Percentiles rank a stretch among this genome's conserved stretches.
Evolutionary conservation across 2,113 vertebrate genomes (phyloP).

Genomic region (Cyphomyrus plagiostoma): DNA sequence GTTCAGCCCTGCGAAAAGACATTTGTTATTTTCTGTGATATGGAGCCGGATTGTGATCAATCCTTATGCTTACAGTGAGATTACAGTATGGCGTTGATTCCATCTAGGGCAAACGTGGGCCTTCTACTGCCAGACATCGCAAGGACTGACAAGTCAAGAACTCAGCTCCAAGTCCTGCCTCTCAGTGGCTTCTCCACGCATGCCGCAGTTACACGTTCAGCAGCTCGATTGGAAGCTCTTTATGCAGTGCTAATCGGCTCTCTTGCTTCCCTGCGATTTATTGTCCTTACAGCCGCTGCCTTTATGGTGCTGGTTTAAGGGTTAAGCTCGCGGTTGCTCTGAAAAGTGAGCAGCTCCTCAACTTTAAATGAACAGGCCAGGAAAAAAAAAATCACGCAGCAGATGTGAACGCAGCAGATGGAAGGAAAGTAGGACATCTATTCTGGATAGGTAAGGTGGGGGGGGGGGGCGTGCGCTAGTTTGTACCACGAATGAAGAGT

Average conservation of each 20-base stretch:
- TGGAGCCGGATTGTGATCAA: background rate
- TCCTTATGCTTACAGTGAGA: background rate
- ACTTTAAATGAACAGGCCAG: background rate
- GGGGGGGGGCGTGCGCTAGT: background rate
- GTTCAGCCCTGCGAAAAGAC: background rate
- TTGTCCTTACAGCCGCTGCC: background rate
- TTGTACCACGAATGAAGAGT: background rate
- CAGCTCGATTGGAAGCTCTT: background rate
- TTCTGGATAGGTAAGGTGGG: conserved; percentile 7
- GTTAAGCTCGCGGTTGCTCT: background rate
- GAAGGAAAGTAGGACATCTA: conserved; percentile 3
- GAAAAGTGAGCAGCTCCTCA: background rate
- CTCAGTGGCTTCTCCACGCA: background rate
- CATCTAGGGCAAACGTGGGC: background rate
- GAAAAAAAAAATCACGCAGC: background rate
- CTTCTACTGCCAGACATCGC: background rate
- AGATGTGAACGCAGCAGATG: background rate
- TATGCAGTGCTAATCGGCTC: background rate
- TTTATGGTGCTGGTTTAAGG: background rate
- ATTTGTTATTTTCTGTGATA: background rate
- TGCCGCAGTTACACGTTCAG: background rate
- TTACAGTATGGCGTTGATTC: background rate
- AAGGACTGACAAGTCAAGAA: background rate
- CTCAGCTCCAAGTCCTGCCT: background rate
- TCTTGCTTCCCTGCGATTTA: background rate